Base-by-base conservation (phyloP, 1,140 invertebrate genomes). In the Mizuhopecten yessoensis region DNA sequence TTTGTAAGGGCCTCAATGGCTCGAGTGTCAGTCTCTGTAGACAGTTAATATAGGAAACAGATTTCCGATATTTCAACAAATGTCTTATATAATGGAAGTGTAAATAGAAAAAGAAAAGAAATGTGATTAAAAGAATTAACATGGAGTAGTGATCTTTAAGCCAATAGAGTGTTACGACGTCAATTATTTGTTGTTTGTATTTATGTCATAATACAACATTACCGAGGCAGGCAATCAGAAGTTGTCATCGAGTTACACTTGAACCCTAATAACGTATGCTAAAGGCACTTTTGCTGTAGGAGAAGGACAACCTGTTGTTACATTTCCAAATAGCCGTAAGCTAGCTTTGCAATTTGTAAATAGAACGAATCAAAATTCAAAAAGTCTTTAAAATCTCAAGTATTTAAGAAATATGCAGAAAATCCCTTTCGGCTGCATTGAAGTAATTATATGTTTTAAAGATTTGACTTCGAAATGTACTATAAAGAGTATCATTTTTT, bases 361-460 rank as follows among this genome's bases (percentile, higher is more conserved):
- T 75, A 75, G 57, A n/a, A 9, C 29, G 57, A 75, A 75, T 75
- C 57, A 75, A 75, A 75, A 29, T 75, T 75, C n/a, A 75, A n/a
- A n/a, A n/a, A 29, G 57, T 75, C 57, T 75, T 75, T 75, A 75
- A 75, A n/a, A 75, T 75, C 45, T 75, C 57, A 75, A 75, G 42
- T 45, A 17, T 45, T 1, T 45, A 75, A 29, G 57, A 29, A 75
- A 75, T 75, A 75, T 29, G 29, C n/a, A 75, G n/a, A n/a, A 75
- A 75, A 29, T 29, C 5, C 23, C n/a, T 75, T n/a, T 75, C 3
- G 57, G n/a, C 5, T 29, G 1, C 11, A 75, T 57, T 57, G 57
- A 75, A 75, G 9, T 45, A 45, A 45, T 45, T 45, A 45, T 17
- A 45, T 13, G 36, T 39, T 39, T 75, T 75, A 3, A 75, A 75